A percentile compares a stretch with the other conserved stretches of the same genome.
phyloP scores from a whole-genome alignment of 2,888 invertebrate genomes.

The Gandaritis pyraliata region DNA sequence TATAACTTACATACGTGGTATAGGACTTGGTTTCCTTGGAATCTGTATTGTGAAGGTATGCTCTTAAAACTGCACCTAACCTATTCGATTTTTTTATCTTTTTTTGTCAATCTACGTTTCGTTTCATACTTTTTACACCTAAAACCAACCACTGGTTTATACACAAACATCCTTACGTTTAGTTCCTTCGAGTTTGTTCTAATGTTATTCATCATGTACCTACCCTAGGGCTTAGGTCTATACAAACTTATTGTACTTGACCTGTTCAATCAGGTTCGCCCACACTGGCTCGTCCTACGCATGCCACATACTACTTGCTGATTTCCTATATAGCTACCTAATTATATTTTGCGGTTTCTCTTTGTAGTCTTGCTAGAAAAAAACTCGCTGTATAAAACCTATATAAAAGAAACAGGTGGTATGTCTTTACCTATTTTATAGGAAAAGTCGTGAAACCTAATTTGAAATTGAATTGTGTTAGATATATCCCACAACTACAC shows the following conservation, averaged over 20 bases:
- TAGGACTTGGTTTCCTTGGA: too few relatives aligned
- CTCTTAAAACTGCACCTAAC: too few relatives aligned
- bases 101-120: too few relatives aligned
- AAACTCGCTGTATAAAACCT: too few relatives aligned
- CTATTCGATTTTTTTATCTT: too few relatives aligned
- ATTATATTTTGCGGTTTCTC: conserved; percentile 33
- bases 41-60: too few relatives aligned
- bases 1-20: too few relatives aligned
- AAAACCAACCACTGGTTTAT: neutral
- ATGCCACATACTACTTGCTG: conserved; percentile 24
- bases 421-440: too few relatives aligned
- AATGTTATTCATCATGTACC: conserved; percentile 9
- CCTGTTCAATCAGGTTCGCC: conserved; percentile 42
- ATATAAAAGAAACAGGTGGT: too few relatives aligned
- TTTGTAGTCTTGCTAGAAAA: conserved; percentile 9
- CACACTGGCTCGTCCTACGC: conserved; percentile 38
- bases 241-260: conserved; percentile 40
- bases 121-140: neutral
- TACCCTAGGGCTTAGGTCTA: neutral
- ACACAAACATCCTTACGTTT: neutral
- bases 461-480: too few relatives aligned
- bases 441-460: too few relatives aligned
- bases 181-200: neutral
- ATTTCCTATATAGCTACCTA: conserved; percentile 26
- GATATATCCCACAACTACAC: too few relatives aligned